Percentiles rank a stretch among this genome's conserved stretches.
These are phyloP conservation scores for Cherax destructor DNA, from an alignment of 1,140 invertebrate genomes.

Conservation along the genomic window DNA sequence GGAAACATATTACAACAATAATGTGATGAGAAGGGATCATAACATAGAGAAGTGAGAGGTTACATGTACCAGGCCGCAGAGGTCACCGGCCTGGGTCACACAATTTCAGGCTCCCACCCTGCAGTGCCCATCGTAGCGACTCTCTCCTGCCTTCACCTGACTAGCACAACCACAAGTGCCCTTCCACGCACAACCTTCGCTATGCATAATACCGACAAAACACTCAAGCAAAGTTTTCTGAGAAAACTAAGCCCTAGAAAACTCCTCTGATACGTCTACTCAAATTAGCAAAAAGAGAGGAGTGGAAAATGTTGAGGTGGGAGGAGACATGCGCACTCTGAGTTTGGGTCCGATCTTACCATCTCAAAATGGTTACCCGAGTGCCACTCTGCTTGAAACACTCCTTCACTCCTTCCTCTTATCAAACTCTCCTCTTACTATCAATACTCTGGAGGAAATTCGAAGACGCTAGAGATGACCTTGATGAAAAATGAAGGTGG, in stretches of 20 bases:
- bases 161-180: too few species aligned
- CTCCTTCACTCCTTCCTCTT: not conserved
- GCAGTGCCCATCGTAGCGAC: too few species aligned
- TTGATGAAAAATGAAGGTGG: not conserved
- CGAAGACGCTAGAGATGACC: not conserved
- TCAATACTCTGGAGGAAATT: conserved; percentile 22
- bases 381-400: conserved; percentile 11
- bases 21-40: too few species aligned
- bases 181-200: too few species aligned
- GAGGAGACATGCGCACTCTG: conserved; percentile 9
- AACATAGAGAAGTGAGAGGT: too few species aligned
- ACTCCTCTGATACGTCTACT: not conserved
- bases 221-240: not conserved
- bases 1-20: too few species aligned
- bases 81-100: too few species aligned
- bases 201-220: not conserved
- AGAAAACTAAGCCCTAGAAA: not conserved
- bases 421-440: conserved; percentile 5
- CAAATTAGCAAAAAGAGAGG: not conserved
- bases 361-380: conserved; percentile 11
- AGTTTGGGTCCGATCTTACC: conserved; percentile 39
- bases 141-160: too few species aligned
- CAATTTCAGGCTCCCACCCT: too few species aligned
- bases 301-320: not conserved
- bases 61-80: too few species aligned